Conservation (phyloP, 2,113 vertebrate species). For the Oxyruncus cristatus region DNA sequence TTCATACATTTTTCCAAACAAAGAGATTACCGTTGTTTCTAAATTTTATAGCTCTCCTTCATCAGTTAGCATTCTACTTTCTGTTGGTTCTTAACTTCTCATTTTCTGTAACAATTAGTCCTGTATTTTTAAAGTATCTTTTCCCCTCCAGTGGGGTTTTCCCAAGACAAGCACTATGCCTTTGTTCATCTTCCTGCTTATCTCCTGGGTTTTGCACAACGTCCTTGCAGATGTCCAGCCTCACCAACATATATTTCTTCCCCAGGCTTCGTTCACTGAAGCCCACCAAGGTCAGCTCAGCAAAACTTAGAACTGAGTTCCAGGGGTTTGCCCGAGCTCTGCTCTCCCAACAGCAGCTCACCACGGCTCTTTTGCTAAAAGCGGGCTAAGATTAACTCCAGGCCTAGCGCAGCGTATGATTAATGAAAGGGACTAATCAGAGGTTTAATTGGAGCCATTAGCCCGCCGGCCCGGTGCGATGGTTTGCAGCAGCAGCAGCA, state of each 20-base stretch:
- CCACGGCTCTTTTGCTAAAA: background rate
- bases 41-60: background rate
- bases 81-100: background rate
- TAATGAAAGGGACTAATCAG: background rate
- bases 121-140: background rate
- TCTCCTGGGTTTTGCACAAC: background rate
- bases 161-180: background rate
- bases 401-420: background rate
- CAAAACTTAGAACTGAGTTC: no score
- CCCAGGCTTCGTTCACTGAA: background rate
- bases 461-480: no score
- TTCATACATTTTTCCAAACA: background rate
- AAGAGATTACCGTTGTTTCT: background rate
- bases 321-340: background rate
- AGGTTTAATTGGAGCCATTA: no score
- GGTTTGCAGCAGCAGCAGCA: no score
- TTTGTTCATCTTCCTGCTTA: background rate
- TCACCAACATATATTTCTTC: background rate
- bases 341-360: background rate
- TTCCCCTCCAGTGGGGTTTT: background rate
- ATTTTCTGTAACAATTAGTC: background rate
- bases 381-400: background rate
- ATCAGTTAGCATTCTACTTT: background rate
- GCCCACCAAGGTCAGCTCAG: background rate
- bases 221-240: background rate